A percentile compares a stretch with the other conserved stretches of the same genome.
Evolutionary conservation across 1,140 invertebrate species (phyloP).

Genomic region (Bursaphelenchus mucronatus): DNA sequence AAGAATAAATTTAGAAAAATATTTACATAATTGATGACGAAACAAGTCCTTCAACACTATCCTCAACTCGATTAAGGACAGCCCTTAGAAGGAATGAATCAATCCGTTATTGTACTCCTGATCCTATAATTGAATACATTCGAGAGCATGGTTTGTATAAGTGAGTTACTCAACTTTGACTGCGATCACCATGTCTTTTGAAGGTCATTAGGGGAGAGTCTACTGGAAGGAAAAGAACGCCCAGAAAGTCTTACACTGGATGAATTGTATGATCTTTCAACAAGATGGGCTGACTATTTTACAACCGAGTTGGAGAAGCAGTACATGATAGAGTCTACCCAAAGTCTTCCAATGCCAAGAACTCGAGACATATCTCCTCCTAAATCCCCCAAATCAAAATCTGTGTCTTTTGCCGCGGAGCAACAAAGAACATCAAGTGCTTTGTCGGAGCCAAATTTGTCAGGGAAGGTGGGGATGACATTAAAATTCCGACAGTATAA

Average conservation of each 20-base stretch:
- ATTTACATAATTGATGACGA: conserved; percentile 18
- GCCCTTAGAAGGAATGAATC: conserved; percentile 11
- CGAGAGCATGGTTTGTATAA: conserved; percentile 5
- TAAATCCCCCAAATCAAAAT: neutral
- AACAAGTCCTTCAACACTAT: neutral
- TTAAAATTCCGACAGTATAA: conserved; percentile 15
- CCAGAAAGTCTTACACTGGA: conserved; percentile 11
- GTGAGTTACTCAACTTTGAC: neutral
- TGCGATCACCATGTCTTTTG: neutral
- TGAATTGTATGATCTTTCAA: conserved; percentile 4
- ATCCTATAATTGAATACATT: conserved; percentile 12
- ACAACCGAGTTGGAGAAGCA: neutral
- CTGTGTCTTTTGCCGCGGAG: neutral
- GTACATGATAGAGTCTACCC: conserved; percentile 1
- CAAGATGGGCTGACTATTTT: conserved; percentile 9
- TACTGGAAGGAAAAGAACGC: neutral
- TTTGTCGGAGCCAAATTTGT: conserved; percentile 12
- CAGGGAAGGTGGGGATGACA: neutral
- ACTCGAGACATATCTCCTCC: conserved; percentile 1
- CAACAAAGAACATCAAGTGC: neutral
- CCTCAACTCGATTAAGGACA: conserved; percentile 2
- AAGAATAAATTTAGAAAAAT: conserved; percentile 10
- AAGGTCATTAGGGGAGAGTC: neutral
- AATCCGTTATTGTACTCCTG: conserved; percentile 2
- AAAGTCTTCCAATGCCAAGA: conserved; percentile 8